These are phyloP conservation scores for Genyomyrus donnyi DNA, from an alignment of 2,113 vertebrate genomes.

Conservation along the genomic window DNA sequence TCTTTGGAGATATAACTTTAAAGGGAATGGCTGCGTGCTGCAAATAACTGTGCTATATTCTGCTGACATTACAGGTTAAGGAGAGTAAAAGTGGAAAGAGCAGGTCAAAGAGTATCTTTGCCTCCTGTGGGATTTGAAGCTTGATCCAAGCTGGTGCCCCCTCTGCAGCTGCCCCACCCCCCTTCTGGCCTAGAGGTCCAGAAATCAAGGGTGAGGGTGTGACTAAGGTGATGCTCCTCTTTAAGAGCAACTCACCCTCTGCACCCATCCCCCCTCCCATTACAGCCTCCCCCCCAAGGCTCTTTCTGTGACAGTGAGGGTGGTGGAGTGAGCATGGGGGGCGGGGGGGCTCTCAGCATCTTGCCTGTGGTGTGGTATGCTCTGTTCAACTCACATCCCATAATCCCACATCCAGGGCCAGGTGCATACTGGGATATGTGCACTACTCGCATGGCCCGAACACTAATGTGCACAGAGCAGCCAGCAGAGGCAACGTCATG, in stretches of 20 bases:
- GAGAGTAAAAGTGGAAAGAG: not conserved
- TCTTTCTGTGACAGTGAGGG: not conserved
- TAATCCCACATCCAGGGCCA: not conserved
- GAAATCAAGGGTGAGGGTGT: not conserved
- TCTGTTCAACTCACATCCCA: not conserved
- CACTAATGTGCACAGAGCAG: not conserved
- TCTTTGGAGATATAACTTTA: not conserved
- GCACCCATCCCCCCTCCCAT: not conserved
- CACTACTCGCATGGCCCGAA: not conserved
- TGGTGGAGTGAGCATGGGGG: not conserved
- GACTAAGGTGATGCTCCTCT: not conserved
- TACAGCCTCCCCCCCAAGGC: not conserved
- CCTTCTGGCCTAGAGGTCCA: not conserved
- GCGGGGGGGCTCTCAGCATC: not conserved
- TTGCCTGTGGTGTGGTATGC: not conserved
- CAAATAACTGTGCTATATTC: not conserved
- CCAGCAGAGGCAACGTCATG: not conserved
- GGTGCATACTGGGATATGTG: not conserved
- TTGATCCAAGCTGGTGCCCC: not conserved
- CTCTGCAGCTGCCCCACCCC: not conserved
- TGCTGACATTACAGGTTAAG: not conserved
- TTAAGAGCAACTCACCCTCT: not conserved
- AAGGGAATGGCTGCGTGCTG: not conserved
- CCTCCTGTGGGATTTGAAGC: not conserved
- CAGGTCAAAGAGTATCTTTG: not conserved